Percentiles rank a stretch among this genome's conserved stretches.
Evolutionary conservation across 2,113 vertebrate genomes (phyloP).

Genomic region (Erythrocercus mccallii): DNA sequence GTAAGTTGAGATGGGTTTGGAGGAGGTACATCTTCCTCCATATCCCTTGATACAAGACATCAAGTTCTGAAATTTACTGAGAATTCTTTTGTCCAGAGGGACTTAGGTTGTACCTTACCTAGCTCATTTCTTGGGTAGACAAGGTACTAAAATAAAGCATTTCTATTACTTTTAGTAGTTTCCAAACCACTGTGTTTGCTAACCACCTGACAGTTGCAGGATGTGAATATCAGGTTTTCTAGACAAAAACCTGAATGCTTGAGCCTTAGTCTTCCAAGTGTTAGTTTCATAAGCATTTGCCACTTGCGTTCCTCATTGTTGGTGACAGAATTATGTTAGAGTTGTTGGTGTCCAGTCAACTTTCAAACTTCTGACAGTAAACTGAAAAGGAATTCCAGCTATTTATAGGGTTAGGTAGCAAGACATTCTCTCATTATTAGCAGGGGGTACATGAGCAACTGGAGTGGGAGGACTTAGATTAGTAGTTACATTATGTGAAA

Average conservation of each 20-base stretch:
- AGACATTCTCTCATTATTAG: background rate
- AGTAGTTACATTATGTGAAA: background rate
- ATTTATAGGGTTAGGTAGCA: fast-evolving
- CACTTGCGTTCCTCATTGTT: background rate
- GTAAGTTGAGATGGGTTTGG: background rate
- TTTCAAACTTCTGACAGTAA: background rate
- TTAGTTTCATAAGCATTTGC: background rate
- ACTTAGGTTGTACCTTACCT: background rate
- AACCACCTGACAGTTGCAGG: background rate
- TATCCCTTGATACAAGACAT: background rate
- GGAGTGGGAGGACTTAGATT: background rate
- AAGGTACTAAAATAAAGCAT: background rate
- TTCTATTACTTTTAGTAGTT: background rate
- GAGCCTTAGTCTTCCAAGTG: background rate
- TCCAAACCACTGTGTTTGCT: background rate
- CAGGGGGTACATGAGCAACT: background rate
- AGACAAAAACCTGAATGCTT: background rate
- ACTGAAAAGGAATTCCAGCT: background rate
- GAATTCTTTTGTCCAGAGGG: background rate
- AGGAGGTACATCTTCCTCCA: background rate
- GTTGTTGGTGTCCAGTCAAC: background rate
- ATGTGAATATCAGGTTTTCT: background rate
- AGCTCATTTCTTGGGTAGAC: background rate
- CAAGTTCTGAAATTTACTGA: background rate
- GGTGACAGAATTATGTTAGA: background rate